These are phyloP conservation scores for Harpegnathos saltator DNA, from an alignment of 1,140 invertebrate species.

Conservation along the genomic window DNA sequence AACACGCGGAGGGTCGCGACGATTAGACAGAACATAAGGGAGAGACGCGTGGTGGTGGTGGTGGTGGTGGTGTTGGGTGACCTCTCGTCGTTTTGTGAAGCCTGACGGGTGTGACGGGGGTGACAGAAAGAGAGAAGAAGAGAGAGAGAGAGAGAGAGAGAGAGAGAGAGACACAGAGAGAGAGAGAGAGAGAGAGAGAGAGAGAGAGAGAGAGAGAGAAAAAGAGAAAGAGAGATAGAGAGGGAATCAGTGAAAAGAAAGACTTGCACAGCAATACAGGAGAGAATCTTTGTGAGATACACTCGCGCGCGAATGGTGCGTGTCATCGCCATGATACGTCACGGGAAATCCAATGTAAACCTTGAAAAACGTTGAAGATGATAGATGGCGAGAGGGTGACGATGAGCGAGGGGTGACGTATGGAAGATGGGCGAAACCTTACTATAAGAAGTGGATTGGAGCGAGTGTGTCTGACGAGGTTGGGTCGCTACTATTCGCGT, in stretches of 20 bases:
- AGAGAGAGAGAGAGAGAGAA: constrained; percentile 24
- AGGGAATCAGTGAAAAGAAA: constrained; percentile 21
- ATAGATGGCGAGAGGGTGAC: not conserved
- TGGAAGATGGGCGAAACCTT: constrained; percentile 76
- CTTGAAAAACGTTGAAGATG: constrained; percentile 76
- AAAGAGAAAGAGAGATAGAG: constrained; percentile 51
- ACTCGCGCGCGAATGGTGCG: constrained; percentile 45
- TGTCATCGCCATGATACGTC: constrained; percentile 43
- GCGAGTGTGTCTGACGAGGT: constrained; percentile 79
- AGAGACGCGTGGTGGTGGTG: too few relatives aligned
- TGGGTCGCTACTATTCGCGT: constrained; percentile 32
- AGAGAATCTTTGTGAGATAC: constrained; percentile 50
- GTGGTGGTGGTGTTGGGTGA: too few relatives aligned
- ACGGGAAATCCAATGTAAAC: constrained; percentile 85
- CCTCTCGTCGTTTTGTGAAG: constrained; percentile 15
- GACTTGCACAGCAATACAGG: constrained; percentile 34
- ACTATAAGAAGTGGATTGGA: constrained; percentile 86
- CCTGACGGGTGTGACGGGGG: constrained; percentile 37
- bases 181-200: constrained; percentile 33
- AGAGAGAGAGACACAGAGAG: constrained; percentile 61
- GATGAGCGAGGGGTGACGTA: not conserved
- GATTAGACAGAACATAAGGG: constrained; percentile 6
- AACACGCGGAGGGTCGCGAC: constrained; percentile 4
- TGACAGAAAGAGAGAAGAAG: constrained; percentile 63
- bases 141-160: constrained; percentile 65